A percentile compares a stretch with the other conserved stretches of the same genome.
Conservation (phyloP, 1,140 invertebrate species). For the Cydia pomonella region DNA sequence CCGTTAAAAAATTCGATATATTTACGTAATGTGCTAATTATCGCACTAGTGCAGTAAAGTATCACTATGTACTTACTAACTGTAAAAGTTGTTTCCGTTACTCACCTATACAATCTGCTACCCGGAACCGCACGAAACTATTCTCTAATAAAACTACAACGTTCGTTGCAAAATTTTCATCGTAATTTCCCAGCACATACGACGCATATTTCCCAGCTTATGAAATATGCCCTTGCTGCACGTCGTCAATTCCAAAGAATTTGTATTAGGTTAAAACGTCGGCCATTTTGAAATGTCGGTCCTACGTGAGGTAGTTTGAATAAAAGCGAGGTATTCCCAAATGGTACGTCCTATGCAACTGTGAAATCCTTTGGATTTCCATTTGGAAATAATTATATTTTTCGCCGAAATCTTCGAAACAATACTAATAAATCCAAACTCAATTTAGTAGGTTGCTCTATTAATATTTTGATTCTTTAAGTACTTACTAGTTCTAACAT, state of each 20-base stretch:
- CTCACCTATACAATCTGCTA: too few relatives aligned
- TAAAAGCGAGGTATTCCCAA: background rate
- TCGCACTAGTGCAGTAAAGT: too few relatives aligned
- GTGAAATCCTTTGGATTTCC: background rate
- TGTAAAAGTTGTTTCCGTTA: too few relatives aligned
- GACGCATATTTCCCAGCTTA: constrained; percentile 24
- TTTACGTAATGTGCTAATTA: too few relatives aligned
- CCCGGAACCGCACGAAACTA: background rate
- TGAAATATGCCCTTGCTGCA: constrained; percentile 23
- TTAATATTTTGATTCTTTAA: too few relatives aligned
- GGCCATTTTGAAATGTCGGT: constrained; percentile 22
- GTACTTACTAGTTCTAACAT: too few relatives aligned
- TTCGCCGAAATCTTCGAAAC: too few relatives aligned
- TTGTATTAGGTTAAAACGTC: constrained; percentile 23
- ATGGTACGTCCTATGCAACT: background rate
- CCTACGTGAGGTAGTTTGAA: constrained; percentile 19
- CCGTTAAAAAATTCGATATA: too few relatives aligned
- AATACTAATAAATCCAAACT: too few relatives aligned
- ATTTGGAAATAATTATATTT: too few relatives aligned
- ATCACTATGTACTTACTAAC: too few relatives aligned
- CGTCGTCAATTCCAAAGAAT: constrained; percentile 19
- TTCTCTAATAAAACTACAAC: background rate
- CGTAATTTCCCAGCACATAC: constrained; percentile 16
- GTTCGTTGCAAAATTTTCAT: background rate
- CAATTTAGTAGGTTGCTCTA: too few relatives aligned